Base-by-base conservation (phyloP, 2,888 invertebrate species). In the Nomada ruficornis region DNA sequence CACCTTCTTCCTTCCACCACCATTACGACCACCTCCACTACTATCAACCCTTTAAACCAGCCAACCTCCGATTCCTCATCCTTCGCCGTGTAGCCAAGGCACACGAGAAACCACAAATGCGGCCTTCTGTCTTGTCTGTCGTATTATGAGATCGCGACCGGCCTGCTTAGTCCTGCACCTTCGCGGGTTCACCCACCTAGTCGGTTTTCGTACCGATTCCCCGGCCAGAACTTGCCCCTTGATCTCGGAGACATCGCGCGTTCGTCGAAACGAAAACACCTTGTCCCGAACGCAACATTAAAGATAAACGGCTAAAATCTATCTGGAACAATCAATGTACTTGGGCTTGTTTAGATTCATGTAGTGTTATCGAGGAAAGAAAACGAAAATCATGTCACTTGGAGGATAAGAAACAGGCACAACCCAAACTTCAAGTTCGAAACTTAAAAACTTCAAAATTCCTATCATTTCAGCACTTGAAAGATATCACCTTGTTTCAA, bases 71-170 rank as follows among this genome's bases (percentile, higher is more conserved):
- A 77, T 80, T 75, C 68, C 74, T 70, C 81, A 71, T 72, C 67
- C 70, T 75, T 62, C 70, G 79, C 60, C 82, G 83, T 67, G 78
- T 85, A 88, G 84, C 86, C 86, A 88, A 82, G 84, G 86, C 86
- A 84, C 77, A 87, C 78, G 70, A 85, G 80, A 86, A 88, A 87
- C 86, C 90, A 71, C 83, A 88, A 89, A 91, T 91, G 89, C 90
- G 92, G 92, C 90, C 85, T 90, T 86, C 89, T 87, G 85, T 87
- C 89, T 90, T 88, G 89, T 86, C 87, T 88, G 52, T 57, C 69
- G 69, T 79, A 59, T 69, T 78, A 68, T 29, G 44, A 77, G 67
- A 55, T 80, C 69, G 87, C 82, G 87, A 84, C 77, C 86, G 82
- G 64, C 59, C 70, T 72, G 73, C 65, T 71, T 42, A 73, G 57